These are phyloP conservation scores for Rhinolophus ferrumequinum DNA, from an alignment of 2,113 vertebrate genomes.

Conservation along the genomic window DNA sequence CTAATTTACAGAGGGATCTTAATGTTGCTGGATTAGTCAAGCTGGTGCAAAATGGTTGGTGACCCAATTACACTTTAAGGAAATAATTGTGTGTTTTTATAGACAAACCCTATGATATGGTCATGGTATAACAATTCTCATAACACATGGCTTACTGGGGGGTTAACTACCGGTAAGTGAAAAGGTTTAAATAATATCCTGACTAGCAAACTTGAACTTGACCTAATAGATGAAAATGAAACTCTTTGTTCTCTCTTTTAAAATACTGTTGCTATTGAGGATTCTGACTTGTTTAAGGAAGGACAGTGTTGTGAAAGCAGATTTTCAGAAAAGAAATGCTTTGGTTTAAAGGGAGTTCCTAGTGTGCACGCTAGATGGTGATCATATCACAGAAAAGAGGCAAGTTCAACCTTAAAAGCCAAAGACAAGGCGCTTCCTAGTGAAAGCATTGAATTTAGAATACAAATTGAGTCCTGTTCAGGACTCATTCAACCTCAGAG, in stretches of 20 bases:
- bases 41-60: background rate
- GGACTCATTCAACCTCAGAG: background rate
- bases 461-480: background rate
- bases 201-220: background rate
- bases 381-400: conserved; percentile 41
- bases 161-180: background rate
- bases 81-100: background rate
- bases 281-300: background rate
- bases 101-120: background rate
- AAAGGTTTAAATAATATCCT: background rate
- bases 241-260: background rate
- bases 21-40: background rate
- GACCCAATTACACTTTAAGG: background rate
- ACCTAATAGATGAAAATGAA: background rate
- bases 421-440: background rate
- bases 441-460: background rate
- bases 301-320: background rate
- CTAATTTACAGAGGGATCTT: background rate
- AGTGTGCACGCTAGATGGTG: conserved; percentile 63
- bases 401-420: background rate
- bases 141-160: background rate
- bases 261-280: background rate
- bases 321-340: background rate
- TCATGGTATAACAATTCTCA: background rate
- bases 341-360: conserved; percentile 27